Evolutionary conservation across 2,888 invertebrate genomes (phyloP).

Genomic region (Thelaira solivaga): DNA sequence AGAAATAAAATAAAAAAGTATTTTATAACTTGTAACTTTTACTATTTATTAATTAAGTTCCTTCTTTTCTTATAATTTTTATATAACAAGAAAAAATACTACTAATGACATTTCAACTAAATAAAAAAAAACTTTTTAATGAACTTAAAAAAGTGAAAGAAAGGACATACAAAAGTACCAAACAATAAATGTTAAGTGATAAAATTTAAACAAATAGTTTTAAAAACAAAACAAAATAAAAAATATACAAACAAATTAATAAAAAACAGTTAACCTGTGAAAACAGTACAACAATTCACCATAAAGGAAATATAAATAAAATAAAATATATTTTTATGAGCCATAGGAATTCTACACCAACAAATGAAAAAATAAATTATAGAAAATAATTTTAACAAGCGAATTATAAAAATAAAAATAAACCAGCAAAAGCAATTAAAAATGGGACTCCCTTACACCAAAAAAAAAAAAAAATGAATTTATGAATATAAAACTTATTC

Average conservation of each 20-base stretch:
- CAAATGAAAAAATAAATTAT: slow-evolving; percentile 1
- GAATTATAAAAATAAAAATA: slow-evolving; percentile 19
- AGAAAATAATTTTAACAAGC: slow-evolving; percentile 13
- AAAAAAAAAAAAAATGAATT: no score
- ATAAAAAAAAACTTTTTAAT: slow-evolving; percentile 1
- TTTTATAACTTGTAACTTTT: slow-evolving; percentile 49
- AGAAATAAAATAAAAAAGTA: slow-evolving; percentile 11
- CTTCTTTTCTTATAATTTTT: slow-evolving; percentile 57
- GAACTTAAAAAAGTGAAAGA: neutral
- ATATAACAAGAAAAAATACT: slow-evolving; percentile 22
- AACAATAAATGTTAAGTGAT: slow-evolving; percentile 61
- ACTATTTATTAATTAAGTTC: slow-evolving; percentile 49
- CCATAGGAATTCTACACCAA: neutral
- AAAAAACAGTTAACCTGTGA: slow-evolving; percentile 52
- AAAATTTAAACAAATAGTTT: slow-evolving; percentile 58
- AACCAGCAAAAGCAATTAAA: neutral
- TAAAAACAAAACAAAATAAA: slow-evolving; percentile 49
- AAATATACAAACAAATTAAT: slow-evolving; percentile 20
- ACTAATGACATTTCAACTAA: slow-evolving; percentile 13
- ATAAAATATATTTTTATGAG: slow-evolving; percentile 38
- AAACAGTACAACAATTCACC: slow-evolving; percentile 64
- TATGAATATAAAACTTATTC: no score
- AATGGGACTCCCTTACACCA: no score
- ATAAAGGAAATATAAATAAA: slow-evolving; percentile 26
- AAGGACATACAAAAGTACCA: slow-evolving; percentile 36